These are phyloP conservation scores for Diaphora mendica DNA, from an alignment of 2,888 invertebrate species.

Conservation along the genomic window DNA sequence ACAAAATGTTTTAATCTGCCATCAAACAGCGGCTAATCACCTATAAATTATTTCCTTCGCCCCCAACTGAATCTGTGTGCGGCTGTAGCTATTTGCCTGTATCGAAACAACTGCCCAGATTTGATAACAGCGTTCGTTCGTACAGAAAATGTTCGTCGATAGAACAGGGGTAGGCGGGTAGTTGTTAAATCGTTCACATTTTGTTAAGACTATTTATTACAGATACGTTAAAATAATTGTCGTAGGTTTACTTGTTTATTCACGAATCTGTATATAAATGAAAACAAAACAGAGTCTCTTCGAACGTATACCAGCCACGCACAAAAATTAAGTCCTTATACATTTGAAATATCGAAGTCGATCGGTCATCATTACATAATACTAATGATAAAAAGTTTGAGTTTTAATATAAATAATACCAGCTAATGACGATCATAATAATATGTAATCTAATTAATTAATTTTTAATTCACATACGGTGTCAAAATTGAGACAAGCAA, in stretches of 20 bases:
- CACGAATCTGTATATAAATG: not conserved
- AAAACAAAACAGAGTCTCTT: not conserved
- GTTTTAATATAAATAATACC: not conserved
- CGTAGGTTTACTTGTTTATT: not conserved
- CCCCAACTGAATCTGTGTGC: slow-evolving; percentile 12
- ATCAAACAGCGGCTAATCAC: slow-evolving; percentile 21
- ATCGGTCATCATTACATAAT: not conserved
- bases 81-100: not conserved
- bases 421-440: not conserved
- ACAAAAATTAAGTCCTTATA: not conserved
- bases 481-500: slow-evolving; percentile 1
- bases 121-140: not conserved
- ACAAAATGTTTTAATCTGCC: slow-evolving; percentile 10
- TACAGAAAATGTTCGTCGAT: not conserved
- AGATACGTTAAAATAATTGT: not conserved
- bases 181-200: not conserved
- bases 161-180: not conserved
- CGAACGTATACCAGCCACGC: not conserved
- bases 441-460: not conserved
- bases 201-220: not conserved
- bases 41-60: slow-evolving; percentile 24
- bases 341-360: not conserved
- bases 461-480: not conserved
- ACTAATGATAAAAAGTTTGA: not conserved
- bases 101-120: not conserved